phyloP scores from a whole-genome alignment of 92 coral and sea anemone species.

The Paramuricea clavata region DNA sequence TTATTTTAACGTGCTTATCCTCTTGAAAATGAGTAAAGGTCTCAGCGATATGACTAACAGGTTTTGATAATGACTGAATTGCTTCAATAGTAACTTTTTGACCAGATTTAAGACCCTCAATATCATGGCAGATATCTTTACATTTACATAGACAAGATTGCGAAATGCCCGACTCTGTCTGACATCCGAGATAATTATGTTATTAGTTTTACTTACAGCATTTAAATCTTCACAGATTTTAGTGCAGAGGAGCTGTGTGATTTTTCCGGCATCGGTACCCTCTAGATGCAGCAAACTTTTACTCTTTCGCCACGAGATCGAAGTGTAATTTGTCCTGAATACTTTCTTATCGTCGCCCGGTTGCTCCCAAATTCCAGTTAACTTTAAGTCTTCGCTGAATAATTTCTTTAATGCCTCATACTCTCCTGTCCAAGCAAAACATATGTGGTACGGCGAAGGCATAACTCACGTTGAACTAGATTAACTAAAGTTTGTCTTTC shows the following conservation, averaged over 20 bases:
- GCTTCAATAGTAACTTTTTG: not conserved
- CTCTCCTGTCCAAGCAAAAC: not conserved
- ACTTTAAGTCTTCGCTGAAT: not conserved
- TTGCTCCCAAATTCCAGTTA: not conserved
- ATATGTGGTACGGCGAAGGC: not conserved
- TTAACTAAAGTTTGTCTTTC: too few species aligned
- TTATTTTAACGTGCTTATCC: not conserved
- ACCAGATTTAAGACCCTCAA: not conserved
- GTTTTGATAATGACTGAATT: not conserved
- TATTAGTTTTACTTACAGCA: too few species aligned
- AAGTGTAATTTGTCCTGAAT: not conserved
- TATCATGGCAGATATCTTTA: not conserved
- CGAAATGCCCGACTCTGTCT: not conserved
- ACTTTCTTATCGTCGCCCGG: slow-evolving; percentile 1
- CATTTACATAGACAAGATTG: too few species aligned
- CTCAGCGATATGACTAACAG: not conserved
- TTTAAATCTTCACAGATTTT: too few species aligned
- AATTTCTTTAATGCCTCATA: not conserved
- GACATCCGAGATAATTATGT: not conserved
- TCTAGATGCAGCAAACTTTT: too few species aligned
- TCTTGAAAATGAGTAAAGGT: not conserved
- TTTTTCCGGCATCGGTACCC: too few species aligned
- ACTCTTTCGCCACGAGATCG: not conserved
- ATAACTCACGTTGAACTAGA: too few species aligned
- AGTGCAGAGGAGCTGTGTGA: too few species aligned